Evolutionary conservation across 2,888 invertebrate genomes (phyloP).

Genomic region (Morpho deidamia): DNA sequence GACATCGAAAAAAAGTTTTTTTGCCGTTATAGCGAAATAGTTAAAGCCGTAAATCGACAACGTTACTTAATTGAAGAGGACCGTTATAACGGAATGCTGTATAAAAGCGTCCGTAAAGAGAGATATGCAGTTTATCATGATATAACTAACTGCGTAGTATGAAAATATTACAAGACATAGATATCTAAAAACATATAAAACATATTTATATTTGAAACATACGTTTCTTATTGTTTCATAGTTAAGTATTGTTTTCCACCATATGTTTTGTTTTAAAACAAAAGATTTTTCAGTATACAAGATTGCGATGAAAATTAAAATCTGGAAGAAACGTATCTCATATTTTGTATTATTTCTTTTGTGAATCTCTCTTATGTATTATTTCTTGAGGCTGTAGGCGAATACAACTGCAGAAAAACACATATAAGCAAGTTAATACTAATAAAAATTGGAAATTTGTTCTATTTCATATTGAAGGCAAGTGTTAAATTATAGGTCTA

Average conservation of each 20-base stretch:
- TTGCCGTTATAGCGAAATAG: too few species aligned
- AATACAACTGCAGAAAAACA: neutral
- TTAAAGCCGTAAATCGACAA: too few species aligned
- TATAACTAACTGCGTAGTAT: too few species aligned
- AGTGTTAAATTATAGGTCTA: too few species aligned
- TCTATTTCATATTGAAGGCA: too few species aligned
- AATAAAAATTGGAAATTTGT: too few species aligned
- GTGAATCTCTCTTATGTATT: neutral
- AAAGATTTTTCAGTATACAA: slow-evolving; percentile 6
- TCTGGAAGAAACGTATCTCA: slow-evolving; percentile 7
- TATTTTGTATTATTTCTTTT: slow-evolving; percentile 6
- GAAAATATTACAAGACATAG: neutral
- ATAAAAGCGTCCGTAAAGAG: too few species aligned
- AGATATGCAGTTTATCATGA: too few species aligned
- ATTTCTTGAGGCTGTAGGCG: slow-evolving; percentile 1
- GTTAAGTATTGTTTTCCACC: neutral
- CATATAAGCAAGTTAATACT: too few species aligned
- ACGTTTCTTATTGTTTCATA: neutral
- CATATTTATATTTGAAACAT: neutral
- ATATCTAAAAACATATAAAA: neutral
- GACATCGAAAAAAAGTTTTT: too few species aligned
- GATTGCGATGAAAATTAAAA: slow-evolving; percentile 3
- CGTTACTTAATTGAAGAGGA: too few species aligned
- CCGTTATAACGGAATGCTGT: too few species aligned
- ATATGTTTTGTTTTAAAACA: slow-evolving; percentile 8